Evolutionary conservation across 2,888 invertebrate species (phyloP).

Genomic region (Ectropis crepuscularia): DNA sequence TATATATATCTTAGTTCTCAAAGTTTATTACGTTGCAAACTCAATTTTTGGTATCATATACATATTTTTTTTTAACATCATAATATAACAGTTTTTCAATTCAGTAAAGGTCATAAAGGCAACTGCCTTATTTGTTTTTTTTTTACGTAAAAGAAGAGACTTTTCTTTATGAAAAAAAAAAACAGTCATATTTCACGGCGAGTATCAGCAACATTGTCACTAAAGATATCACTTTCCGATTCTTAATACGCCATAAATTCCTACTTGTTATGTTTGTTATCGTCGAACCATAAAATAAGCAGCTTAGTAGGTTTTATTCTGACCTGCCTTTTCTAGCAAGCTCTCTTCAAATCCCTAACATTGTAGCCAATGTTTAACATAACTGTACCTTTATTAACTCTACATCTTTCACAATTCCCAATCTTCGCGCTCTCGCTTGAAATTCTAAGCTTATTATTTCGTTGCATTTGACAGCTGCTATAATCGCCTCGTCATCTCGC

Average conservation of each 20-base stretch:
- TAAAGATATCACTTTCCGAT: neutral
- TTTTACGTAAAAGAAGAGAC: too few species aligned
- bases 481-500: slow-evolving; percentile 38
- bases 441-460: slow-evolving; percentile 27
- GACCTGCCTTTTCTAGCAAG: neutral
- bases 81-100: too few species aligned
- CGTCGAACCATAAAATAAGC: neutral
- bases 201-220: neutral
- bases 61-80: too few species aligned
- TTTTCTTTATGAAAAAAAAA: too few species aligned
- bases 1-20: too few species aligned
- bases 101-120: too few species aligned
- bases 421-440: slow-evolving; percentile 17
- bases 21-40: too few species aligned
- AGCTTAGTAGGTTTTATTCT: neutral
- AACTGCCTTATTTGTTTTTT: too few species aligned
- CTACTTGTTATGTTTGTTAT: neutral
- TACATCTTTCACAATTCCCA: slow-evolving; percentile 19
- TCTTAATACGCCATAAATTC: neutral
- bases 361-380: neutral
- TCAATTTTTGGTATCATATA: too few species aligned
- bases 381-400: slow-evolving; percentile 8
- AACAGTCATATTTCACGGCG: neutral
- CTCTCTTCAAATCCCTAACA: neutral
- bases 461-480: slow-evolving; percentile 26